A percentile compares a stretch with the other conserved stretches of the same genome.
These are phyloP conservation scores for Marasmarcha lunaedactyla DNA, from an alignment of 2,888 invertebrate species.

Conservation along the genomic window DNA sequence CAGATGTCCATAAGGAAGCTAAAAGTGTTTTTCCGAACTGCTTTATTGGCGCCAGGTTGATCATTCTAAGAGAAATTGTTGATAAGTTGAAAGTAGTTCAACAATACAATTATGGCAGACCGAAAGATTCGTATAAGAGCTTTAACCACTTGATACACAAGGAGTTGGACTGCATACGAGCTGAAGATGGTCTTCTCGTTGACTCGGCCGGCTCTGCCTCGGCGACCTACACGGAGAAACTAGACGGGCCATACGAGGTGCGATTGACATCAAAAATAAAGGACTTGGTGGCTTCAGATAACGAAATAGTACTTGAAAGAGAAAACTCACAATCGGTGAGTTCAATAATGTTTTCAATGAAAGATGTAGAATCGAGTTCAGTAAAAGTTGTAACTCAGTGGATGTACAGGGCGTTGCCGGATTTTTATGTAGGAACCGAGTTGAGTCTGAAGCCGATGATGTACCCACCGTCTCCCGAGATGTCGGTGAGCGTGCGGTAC, in stretches of 20 bases:
- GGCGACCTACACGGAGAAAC: conserved; percentile 41
- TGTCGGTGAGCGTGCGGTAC: conserved; percentile 48
- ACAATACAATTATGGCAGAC: conserved; percentile 49
- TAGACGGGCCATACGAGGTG: conserved; percentile 41
- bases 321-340: conserved; percentile 34
- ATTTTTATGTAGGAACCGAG: conserved; percentile 43
- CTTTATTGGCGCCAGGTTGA: conserved; percentile 48
- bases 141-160: conserved; percentile 45
- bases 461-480: conserved; percentile 31
- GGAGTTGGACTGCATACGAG: conserved; percentile 38
- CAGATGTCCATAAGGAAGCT: conserved; percentile 49
- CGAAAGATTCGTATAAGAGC: conserved; percentile 42
- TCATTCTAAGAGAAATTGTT: conserved; percentile 41
- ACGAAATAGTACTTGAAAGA: conserved; percentile 45
- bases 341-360: conserved; percentile 36
- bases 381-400: conserved; percentile 44
- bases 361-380: conserved; percentile 48
- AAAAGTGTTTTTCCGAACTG: conserved; percentile 55
- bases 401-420: conserved; percentile 43
- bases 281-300: conserved; percentile 52
- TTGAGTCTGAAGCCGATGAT: conserved; percentile 36
- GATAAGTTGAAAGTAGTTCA: conserved; percentile 51
- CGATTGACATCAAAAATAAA: conserved; percentile 46
- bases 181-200: conserved; percentile 39
- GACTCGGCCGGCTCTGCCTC: conserved; percentile 51